Conservation (phyloP, 2,113 vertebrate genomes). For the Corythaixoides concolor region DNA sequence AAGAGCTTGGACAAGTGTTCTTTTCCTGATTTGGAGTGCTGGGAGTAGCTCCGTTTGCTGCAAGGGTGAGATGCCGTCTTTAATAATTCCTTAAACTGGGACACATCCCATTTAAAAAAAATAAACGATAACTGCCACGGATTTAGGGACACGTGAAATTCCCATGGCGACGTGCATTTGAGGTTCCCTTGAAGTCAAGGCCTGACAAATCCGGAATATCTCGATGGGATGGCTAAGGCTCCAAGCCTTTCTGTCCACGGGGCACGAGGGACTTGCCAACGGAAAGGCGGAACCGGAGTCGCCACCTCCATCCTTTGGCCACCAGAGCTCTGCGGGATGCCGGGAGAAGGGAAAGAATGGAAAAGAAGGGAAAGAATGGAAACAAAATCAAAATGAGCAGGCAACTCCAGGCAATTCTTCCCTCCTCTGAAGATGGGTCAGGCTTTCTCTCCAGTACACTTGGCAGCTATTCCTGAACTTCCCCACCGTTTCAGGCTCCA, state of each 20-base stretch:
- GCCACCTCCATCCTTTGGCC: neutral
- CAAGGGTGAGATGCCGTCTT: neutral
- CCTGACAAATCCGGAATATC: neutral
- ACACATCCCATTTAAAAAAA: neutral
- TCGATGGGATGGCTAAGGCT: neutral
- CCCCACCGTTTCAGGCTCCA: neutral
- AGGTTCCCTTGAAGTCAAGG: neutral
- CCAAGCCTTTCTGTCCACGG: neutral
- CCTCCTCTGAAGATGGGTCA: neutral
- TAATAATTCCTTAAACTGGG: neutral
- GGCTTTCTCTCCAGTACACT: neutral
- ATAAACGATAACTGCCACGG: neutral
- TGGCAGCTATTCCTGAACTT: neutral
- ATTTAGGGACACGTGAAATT: neutral
- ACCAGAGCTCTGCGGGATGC: neutral
- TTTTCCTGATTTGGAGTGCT: neutral
- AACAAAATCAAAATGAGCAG: neutral
- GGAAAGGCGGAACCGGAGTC: neutral
- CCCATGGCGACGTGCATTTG: neutral
- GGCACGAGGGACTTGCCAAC: neutral
- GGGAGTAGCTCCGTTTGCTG: neutral
- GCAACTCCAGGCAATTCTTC: neutral
- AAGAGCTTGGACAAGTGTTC: neutral
- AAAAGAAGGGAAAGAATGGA: neutral
- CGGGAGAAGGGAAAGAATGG: no score